Percentiles rank a stretch among this genome's conserved stretches.
These are phyloP conservation scores for Habropoda laboriosa DNA, from an alignment of 1,140 invertebrate genomes.

Conservation along the genomic window DNA sequence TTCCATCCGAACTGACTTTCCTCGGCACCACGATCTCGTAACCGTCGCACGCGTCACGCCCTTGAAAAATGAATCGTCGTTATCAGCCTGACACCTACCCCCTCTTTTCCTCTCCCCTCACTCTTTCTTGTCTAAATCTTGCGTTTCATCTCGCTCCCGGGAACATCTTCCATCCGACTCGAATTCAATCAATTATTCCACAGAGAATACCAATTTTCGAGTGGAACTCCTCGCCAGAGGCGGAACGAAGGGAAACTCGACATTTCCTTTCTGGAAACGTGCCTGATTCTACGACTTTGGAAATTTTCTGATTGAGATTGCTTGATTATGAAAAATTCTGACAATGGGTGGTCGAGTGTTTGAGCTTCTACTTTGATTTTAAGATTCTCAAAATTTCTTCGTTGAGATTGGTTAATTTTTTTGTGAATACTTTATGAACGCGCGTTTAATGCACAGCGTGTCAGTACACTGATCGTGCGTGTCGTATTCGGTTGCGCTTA, in stretches of 20 bases:
- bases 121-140: not conserved
- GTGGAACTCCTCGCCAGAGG: not conserved
- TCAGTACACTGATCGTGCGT: too few relatives aligned
- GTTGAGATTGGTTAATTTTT: too few relatives aligned
- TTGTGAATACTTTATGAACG: too few relatives aligned
- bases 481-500: too few relatives aligned
- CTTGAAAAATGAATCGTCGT: constrained; percentile 42
- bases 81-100: not conserved
- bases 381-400: too few relatives aligned
- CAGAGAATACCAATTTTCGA: constrained; percentile 14
- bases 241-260: not conserved
- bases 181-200: constrained; percentile 36
- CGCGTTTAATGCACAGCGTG: too few relatives aligned
- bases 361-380: too few relatives aligned
- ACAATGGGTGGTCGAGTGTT: too few relatives aligned
- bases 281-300: not conserved
- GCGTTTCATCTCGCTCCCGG: not conserved
- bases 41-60: constrained; percentile 55
- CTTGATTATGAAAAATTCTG: too few relatives aligned
- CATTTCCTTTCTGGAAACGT: not conserved
- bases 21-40: constrained; percentile 75
- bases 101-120: not conserved
- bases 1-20: constrained; percentile 73
- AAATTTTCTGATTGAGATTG: not conserved
- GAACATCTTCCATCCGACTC: constrained; percentile 5